phyloP scores from a whole-genome alignment of 2,113 vertebrate genomes.

The Thamnophis sirtalis region DNA sequence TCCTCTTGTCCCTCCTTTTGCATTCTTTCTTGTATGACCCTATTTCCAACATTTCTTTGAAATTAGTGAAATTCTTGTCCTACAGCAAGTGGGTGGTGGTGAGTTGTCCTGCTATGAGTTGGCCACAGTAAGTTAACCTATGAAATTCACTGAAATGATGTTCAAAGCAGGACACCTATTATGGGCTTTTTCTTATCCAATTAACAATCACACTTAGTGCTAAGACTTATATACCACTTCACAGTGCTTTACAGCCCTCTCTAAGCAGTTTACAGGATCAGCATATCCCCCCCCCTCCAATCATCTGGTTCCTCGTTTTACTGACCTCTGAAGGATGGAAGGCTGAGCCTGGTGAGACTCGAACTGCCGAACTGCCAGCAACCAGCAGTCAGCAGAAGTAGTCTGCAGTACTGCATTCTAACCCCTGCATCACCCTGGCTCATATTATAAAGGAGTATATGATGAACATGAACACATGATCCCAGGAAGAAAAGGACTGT shows the following conservation, averaged over 20 bases:
- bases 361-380: too few relatives aligned
- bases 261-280: too few relatives aligned
- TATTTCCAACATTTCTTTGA: neutral
- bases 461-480: neutral
- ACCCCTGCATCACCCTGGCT: too few relatives aligned
- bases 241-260: too few relatives aligned
- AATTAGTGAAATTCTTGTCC: neutral
- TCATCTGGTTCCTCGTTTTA: too few relatives aligned
- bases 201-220: neutral
- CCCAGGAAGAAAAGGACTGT: neutral
- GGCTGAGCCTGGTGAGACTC: too few relatives aligned
- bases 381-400: too few relatives aligned
- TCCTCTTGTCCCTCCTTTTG: neutral
- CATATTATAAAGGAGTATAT: neutral
- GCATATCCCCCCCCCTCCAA: too few relatives aligned
- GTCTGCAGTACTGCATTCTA: too few relatives aligned
- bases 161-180: neutral
- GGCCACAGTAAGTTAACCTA: neutral
- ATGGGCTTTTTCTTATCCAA: constrained; percentile 3
- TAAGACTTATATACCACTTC: too few relatives aligned
- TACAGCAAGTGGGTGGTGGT: neutral
- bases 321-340: too few relatives aligned
- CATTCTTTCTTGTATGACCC: neutral
- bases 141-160: constrained; percentile 20
- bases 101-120: neutral